These are phyloP conservation scores for Xenopus borealis DNA, from an alignment of 2,113 vertebrate species.

Conservation along the genomic window DNA sequence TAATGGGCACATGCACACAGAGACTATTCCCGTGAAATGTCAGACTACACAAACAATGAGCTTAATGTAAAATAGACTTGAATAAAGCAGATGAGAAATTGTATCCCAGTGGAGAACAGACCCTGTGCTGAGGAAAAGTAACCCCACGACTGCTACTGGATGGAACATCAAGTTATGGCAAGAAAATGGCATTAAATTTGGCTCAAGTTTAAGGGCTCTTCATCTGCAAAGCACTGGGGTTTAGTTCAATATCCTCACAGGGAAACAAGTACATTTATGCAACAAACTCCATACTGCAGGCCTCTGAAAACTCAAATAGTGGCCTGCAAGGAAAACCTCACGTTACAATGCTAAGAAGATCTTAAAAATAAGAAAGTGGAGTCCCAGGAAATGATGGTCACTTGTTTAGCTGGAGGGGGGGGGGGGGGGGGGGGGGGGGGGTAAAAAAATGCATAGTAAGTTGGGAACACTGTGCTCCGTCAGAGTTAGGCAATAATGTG, in stretches of 20 bases:
- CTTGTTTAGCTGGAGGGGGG: neutral
- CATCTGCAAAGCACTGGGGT: no score
- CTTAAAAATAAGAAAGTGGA: no score
- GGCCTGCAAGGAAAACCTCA: neutral
- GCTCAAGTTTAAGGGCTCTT: conserved; percentile 1
- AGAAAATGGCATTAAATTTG: conserved; percentile 27
- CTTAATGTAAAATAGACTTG: neutral
- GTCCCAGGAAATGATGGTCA: neutral
- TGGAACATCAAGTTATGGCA: conserved; percentile 11
- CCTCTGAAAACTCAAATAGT: neutral
- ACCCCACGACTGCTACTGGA: neutral
- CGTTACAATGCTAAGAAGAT: no score
- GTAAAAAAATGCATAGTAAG: neutral
- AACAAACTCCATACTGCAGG: neutral
- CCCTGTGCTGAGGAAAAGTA: neutral
- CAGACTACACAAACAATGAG: neutral
- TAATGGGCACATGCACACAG: no score
- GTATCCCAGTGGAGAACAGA: neutral
- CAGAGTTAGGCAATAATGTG: no score
- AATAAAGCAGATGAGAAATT: neutral
- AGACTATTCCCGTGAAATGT: conserved; percentile 20
- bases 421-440: no score
- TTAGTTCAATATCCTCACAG: neutral
- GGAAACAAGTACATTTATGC: neutral
- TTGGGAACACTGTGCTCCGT: no score